These are phyloP conservation scores for Osmerus eperlanus DNA, from an alignment of 2,113 vertebrate genomes.

Conservation along the genomic window DNA sequence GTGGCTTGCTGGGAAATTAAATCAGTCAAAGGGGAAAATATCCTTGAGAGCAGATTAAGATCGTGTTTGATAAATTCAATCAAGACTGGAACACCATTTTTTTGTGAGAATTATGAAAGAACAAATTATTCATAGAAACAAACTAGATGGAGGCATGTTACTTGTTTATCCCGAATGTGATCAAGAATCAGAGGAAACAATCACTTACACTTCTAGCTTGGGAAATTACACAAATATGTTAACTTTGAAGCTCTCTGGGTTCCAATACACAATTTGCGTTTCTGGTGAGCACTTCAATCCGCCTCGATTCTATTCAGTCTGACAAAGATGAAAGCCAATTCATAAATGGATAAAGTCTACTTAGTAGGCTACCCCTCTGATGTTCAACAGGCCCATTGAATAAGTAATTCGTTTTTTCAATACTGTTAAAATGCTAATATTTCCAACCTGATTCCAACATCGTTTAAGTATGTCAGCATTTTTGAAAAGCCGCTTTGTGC, in stretches of 20 bases:
- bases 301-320: constrained; percentile 37
- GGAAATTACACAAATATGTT: constrained; percentile 19
- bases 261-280: constrained; percentile 4
- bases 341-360: constrained; percentile 30
- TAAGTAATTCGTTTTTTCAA: constrained; percentile 44
- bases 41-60: constrained; percentile 40
- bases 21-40: constrained; percentile 20
- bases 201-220: not conserved
- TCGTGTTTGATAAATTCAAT: constrained; percentile 23
- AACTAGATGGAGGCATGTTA: not conserved
- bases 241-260: constrained; percentile 14
- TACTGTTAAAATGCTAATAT: constrained; percentile 52
- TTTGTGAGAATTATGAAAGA: not conserved
- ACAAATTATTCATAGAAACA: constrained; percentile 25
- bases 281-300: constrained; percentile 6
- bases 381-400: constrained; percentile 48
- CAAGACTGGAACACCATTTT: constrained; percentile 13
- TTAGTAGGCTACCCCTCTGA: constrained; percentile 26
- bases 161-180: constrained; percentile 7
- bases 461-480: constrained; percentile 48
- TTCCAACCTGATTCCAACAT: constrained; percentile 33
- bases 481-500: constrained; percentile 37
- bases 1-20: no score
- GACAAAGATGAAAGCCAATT: constrained; percentile 43
- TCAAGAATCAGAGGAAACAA: not conserved